Evolutionary conservation across 2,113 vertebrate genomes (phyloP).

Genomic region (Megaceryle maxima): DNA sequence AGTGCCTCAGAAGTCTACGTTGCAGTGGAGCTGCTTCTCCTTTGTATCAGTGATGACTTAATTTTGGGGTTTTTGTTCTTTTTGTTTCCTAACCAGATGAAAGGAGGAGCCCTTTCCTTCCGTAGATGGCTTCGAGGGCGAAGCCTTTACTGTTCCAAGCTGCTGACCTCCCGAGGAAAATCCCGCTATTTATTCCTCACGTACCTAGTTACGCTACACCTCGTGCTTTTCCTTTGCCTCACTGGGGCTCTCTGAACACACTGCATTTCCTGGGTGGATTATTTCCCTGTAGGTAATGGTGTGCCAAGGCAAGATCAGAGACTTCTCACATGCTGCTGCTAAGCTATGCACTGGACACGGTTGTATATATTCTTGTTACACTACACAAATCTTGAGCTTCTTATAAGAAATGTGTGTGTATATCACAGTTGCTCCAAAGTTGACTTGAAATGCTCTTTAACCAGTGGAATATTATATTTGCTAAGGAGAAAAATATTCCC

Average conservation of each 20-base stretch:
- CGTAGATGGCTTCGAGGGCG: conserved; percentile 84
- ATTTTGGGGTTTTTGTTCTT: no score
- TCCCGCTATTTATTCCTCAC: conserved; percentile 85
- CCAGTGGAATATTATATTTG: conserved; percentile 68
- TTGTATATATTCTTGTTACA: conserved; percentile 32
- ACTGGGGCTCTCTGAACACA: conserved; percentile 76
- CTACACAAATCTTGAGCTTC: not conserved
- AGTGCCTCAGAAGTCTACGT: not conserved
- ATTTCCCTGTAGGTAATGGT: not conserved
- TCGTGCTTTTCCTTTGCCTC: conserved; percentile 84
- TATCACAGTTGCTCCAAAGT: conserved; percentile 61
- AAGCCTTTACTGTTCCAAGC: conserved; percentile 86
- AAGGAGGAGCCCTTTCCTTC: conserved; percentile 77
- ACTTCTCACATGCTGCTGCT: conserved; percentile 61
- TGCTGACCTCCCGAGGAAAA: conserved; percentile 82
- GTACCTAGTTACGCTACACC: conserved; percentile 82
- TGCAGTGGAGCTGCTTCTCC: not conserved
- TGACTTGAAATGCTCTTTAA: conserved; percentile 50
- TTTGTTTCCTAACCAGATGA: conserved; percentile 73
- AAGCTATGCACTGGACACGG: conserved; percentile 67
- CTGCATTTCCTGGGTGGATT: not conserved
- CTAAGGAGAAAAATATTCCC: conserved; percentile 63
- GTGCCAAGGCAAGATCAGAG: conserved; percentile 12
- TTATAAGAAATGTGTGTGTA: conserved; percentile 34
- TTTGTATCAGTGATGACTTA: not conserved